phyloP scores from a whole-genome alignment of 1,140 invertebrate species.

The Trialeurodes vaporariorum region DNA sequence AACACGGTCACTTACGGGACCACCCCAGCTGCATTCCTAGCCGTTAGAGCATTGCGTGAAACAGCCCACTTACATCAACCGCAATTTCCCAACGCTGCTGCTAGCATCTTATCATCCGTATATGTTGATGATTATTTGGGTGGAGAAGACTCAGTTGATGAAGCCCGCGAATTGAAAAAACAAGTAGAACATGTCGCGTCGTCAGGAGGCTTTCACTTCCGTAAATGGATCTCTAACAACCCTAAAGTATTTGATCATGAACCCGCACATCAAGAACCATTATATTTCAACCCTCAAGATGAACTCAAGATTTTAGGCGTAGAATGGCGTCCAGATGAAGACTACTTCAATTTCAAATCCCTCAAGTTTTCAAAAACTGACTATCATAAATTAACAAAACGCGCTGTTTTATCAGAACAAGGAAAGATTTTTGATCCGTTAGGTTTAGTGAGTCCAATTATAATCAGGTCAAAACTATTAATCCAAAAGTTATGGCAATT shows the following conservation, averaged over 20 bases:
- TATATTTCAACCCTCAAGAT: background rate
- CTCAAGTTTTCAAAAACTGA: background rate
- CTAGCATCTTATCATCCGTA: too few species aligned
- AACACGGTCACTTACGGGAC: too few species aligned
- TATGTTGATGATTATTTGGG: too few species aligned
- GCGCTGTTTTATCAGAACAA: constrained; percentile 17
- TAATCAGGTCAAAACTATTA: constrained; percentile 18
- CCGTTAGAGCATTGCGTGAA: too few species aligned
- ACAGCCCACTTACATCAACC: too few species aligned
- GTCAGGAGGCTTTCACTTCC: background rate
- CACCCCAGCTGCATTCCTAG: too few species aligned
- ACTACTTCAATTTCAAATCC: background rate
- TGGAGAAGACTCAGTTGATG: background rate
- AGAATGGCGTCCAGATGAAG: background rate
- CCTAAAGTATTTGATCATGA: background rate
- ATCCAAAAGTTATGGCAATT: constrained; percentile 20
- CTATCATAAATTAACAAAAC: constrained; percentile 6
- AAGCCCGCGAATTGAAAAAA: background rate
- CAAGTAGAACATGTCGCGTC: background rate
- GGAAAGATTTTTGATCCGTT: constrained; percentile 27
- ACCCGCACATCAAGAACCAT: background rate
- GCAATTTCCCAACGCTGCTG: too few species aligned
- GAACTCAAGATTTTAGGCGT: background rate
- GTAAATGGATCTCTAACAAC: background rate
- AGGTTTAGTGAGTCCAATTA: constrained; percentile 24